A percentile compares a stretch with the other conserved stretches of the same genome.
phyloP scores from a whole-genome alignment of 1,140 invertebrate genomes.

The Augochlora pura region DNA sequence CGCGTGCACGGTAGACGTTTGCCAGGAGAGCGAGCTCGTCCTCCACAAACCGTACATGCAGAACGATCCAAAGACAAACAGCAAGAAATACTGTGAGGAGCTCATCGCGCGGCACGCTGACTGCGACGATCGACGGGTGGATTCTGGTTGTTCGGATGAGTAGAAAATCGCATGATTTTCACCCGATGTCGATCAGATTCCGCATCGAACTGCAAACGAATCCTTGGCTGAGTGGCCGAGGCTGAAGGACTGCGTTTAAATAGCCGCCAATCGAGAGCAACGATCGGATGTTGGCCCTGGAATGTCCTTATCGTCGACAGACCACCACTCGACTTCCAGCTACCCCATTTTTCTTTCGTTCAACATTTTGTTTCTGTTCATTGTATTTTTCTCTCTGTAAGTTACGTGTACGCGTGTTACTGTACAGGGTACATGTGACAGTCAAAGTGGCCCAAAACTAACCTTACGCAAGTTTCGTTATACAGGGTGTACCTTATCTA shows the following conservation, averaged over 20 bases:
- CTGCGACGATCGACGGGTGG: no score
- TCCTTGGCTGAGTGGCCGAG: conserved; percentile 43
- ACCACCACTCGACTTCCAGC: conserved; percentile 68
- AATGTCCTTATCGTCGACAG: conserved; percentile 67
- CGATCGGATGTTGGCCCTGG: conserved; percentile 65
- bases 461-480: no score
- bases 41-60: conserved; percentile 69
- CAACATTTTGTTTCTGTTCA: background rate
- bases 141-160: background rate
- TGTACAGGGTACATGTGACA: no score
- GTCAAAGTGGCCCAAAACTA: no score
- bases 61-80: conserved; percentile 51
- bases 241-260: conserved; percentile 67
- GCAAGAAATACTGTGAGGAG: conserved; percentile 24
- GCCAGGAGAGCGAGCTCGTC: conserved; percentile 57
- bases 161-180: background rate
- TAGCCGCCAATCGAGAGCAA: conserved; percentile 67
- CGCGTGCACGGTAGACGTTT: conserved; percentile 64
- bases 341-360: conserved; percentile 9
- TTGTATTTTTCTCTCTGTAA: no score
- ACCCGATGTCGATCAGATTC: conserved; percentile 33
- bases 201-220: conserved; percentile 21
- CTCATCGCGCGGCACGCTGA: background rate
- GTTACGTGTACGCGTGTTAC: no score
- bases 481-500: no score